These are phyloP conservation scores for Stigmatopora nigra DNA, from an alignment of 2,113 vertebrate species.

Conservation along the genomic window DNA sequence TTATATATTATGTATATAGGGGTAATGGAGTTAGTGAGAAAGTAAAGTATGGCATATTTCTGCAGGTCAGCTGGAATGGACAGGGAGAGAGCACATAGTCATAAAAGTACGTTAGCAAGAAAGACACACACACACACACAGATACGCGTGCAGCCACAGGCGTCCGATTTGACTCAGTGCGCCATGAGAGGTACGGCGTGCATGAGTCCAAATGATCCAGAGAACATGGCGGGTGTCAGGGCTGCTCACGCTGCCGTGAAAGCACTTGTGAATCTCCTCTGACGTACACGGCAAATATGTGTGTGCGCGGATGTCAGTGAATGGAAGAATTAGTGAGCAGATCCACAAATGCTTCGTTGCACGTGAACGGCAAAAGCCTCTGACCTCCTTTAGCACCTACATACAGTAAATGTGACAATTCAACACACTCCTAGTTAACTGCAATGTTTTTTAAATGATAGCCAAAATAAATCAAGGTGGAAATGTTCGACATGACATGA, in stretches of 20 bases:
- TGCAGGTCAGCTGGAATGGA: constrained; percentile 38
- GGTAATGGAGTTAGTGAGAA: constrained; percentile 41
- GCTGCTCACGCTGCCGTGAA: constrained; percentile 28
- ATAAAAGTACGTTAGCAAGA: constrained; percentile 20
- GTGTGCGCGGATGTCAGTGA: constrained; percentile 13
- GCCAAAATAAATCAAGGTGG: too few species aligned
- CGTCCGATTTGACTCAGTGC: constrained; percentile 19
- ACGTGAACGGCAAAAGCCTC: neutral
- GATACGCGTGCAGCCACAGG: neutral
- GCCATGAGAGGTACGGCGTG: constrained; percentile 29
- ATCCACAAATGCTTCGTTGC: constrained; percentile 9
- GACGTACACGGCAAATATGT: constrained; percentile 1
- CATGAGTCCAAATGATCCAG: constrained; percentile 40
- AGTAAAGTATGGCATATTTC: constrained; percentile 39
- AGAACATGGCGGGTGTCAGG: constrained; percentile 45
- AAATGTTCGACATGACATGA: too few species aligned
- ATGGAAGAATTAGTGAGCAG: neutral
- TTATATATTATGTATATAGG: neutral
- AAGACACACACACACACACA: constrained; percentile 2
- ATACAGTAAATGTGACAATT: neutral
- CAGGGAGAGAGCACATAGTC: constrained; percentile 22
- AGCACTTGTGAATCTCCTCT: constrained; percentile 12
- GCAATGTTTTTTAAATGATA: neutral
- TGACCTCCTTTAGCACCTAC: neutral
- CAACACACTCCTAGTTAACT: neutral